These are phyloP conservation scores for Palythoa grandis DNA, from an alignment of 92 coral and sea anemone species.

Conservation along the genomic window DNA sequence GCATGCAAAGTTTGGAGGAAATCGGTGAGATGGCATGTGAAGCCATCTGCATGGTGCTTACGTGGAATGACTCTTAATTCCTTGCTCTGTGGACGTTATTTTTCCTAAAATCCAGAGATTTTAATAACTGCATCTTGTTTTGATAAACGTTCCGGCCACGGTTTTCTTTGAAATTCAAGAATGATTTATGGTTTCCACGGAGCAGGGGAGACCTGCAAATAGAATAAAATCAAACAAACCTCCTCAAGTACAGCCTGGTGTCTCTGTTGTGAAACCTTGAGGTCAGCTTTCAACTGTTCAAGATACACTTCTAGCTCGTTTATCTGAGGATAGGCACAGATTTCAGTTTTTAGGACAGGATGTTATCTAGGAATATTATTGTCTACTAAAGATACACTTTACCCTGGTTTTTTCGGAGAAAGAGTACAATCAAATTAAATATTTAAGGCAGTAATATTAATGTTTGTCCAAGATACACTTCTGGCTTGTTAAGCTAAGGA, in stretches of 20 bases:
- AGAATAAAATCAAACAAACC: constrained; percentile 46
- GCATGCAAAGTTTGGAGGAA: too few species aligned
- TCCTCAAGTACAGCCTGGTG: constrained; percentile 86
- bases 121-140: too few species aligned
- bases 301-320: constrained; percentile 84
- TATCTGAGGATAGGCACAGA: constrained; percentile 42
- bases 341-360: not conserved
- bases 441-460: too few species aligned
- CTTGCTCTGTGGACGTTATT: too few species aligned
- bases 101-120: too few species aligned
- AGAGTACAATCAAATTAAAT: too few species aligned
- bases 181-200: too few species aligned
- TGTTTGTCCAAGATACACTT: constrained; percentile 52
- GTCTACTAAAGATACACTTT: constrained; percentile 13
- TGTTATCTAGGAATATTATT: not conserved
- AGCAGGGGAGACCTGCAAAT: not conserved
- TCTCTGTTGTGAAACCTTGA: constrained; percentile 81
- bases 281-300: constrained; percentile 92
- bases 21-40: too few species aligned
- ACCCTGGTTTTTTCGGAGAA: too few species aligned
- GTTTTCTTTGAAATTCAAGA: not conserved
- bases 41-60: too few species aligned
- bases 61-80: too few species aligned
- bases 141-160: too few species aligned
- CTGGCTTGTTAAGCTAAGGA: not conserved